phyloP scores from a whole-genome alignment of 2,113 vertebrate genomes.

The Bos taurus region ARS-UCD2.0 NC_037337.1:29940001-29940500 shows the following conservation, averaged over 20 bases:
- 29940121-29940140: not conserved
- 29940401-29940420: not conserved
- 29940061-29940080: not conserved
- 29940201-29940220: not conserved
- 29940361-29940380: too few relatives aligned
- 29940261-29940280: not conserved
- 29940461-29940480: not conserved
- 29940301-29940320: not conserved
- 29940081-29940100: not conserved
- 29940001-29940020: not conserved
- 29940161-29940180: not conserved
- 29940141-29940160: not conserved
- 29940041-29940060: not conserved
- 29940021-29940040: not conserved
- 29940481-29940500: not conserved
- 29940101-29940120: not conserved
- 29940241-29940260: not conserved
- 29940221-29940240: not conserved
- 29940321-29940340: not conserved
- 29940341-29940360: not conserved
- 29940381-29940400: not conserved
- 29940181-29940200: not conserved
- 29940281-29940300: not conserved
- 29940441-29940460: not conserved
- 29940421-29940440: not conserved